Percentiles rank a stretch among this genome's conserved stretches.
phyloP scores from a whole-genome alignment of 2,113 vertebrate species.

The Barnardius zonarius region DNA sequence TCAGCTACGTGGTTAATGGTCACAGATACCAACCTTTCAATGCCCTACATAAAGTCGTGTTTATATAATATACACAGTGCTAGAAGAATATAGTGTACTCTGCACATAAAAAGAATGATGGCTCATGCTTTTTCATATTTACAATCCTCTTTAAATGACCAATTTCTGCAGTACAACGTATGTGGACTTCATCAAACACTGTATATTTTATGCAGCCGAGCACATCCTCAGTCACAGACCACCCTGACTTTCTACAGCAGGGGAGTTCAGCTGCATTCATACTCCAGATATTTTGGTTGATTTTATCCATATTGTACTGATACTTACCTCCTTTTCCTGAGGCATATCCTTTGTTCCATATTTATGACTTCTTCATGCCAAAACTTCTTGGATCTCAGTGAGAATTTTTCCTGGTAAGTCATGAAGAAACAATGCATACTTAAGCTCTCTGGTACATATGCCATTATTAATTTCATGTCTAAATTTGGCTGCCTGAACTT shows the following conservation, averaged over 20 bases:
- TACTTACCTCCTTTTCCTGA: background rate
- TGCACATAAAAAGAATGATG: background rate
- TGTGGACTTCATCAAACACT: background rate
- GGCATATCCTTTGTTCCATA: background rate
- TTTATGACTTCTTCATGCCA: background rate
- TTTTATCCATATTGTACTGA: background rate
- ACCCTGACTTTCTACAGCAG: background rate
- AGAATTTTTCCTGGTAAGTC: constrained; percentile 23
- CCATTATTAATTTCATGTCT: constrained; percentile 45
- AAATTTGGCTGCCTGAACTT: background rate
- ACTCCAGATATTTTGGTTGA: background rate
- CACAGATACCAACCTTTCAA: background rate
- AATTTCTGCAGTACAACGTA: background rate
- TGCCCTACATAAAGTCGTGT: background rate
- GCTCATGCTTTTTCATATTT: background rate
- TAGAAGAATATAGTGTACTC: background rate
- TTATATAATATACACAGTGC: background rate
- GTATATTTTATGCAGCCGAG: background rate
- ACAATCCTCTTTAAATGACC: background rate
- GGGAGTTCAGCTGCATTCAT: background rate
- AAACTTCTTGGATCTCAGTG: background rate
- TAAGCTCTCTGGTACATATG: background rate
- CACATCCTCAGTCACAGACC: background rate
- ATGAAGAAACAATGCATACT: constrained; percentile 7
- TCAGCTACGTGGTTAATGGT: background rate